These are phyloP conservation scores for Elaphurus davidianus DNA, from an alignment of 2,113 vertebrate species.

Conservation along the genomic window DNA sequence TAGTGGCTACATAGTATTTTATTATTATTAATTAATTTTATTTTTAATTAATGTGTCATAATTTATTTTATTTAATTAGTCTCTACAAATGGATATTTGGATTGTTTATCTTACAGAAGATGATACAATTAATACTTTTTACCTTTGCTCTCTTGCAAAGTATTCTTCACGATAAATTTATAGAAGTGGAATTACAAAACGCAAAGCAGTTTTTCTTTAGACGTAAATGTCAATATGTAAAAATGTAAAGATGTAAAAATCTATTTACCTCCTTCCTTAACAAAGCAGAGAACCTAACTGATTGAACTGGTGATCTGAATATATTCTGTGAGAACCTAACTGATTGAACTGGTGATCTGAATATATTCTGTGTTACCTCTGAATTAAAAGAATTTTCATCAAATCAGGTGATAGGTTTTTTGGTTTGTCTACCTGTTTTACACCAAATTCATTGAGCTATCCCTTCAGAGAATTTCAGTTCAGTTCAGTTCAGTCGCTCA, in stretches of 20 bases:
- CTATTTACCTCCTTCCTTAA: not conserved
- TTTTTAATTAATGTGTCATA: conserved; percentile 1
- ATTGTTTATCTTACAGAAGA: not conserved
- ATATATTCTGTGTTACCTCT: not conserved
- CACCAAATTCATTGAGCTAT: not conserved
- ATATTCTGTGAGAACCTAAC: not conserved
- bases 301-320: not conserved
- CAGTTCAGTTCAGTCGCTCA: too few species aligned
- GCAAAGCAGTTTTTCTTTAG: conserved; percentile 20
- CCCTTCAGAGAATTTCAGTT: not conserved
- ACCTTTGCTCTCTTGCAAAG: not conserved
- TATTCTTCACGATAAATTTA: conserved; percentile 25
- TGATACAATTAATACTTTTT: not conserved
- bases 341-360: not conserved
- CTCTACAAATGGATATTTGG: not conserved
- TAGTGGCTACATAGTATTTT: not conserved
- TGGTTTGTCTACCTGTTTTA: not conserved
- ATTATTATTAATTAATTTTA: conserved; percentile 13
- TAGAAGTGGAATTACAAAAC: not conserved
- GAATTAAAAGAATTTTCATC: conserved; percentile 27
- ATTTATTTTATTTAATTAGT: conserved; percentile 7
- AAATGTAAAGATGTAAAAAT: not conserved
- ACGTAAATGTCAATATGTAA: not conserved
- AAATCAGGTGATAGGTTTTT: conserved; percentile 18
- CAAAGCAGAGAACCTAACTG: not conserved